Base-by-base conservation (phyloP, 2,888 invertebrate genomes). In the Dasypogon diadema region DNA sequence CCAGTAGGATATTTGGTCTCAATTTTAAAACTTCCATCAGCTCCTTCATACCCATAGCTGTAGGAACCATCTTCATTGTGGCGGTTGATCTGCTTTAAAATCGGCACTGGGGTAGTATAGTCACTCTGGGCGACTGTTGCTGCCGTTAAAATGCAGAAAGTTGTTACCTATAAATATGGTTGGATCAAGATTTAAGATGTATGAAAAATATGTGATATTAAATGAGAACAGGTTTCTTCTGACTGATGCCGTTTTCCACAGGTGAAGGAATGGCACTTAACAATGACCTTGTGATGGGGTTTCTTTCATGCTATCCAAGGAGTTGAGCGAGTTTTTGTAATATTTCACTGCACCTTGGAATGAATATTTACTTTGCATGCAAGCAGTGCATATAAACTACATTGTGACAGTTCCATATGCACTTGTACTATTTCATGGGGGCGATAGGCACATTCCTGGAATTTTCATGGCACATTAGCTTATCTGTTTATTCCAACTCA, bases 41-140 rank as follows among this genome's bases (percentile, higher is more conserved):
- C 95, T 0, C 90, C 93, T 85, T 96, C 95, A 85, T 93, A 96
- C 0, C 95, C 95, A 82, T 92, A 95, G 81, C 93, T 94, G 86
- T 96, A 96, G 10, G 94, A 94, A 0, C 94, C 95, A 80, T 95
- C 95, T 79, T 93, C 94, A 83, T 95, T 94, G 84, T 95, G 94
- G 78, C 91, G 89, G 88, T 94, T 93, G 83, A 95, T 92, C 85
- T 94, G 94, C 84, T 93, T 93, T 65, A 94, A 87, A 83, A 94
- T 94, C 0, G 93, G 93, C 8, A 93, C 92, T 0, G 93, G 93
- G 0, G 93, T 92, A 1, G 93, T 92, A 80, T 90, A 89, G 8
- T 88, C 87, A 80, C 89, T 89, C 70, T 80, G 80, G 76, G 83
- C 82, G 73, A 82, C 82, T 75, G 83, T 79, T 78, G 84, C 77